phyloP scores from a whole-genome alignment of 2,113 vertebrate species.

The Glareola pratincola region DNA sequence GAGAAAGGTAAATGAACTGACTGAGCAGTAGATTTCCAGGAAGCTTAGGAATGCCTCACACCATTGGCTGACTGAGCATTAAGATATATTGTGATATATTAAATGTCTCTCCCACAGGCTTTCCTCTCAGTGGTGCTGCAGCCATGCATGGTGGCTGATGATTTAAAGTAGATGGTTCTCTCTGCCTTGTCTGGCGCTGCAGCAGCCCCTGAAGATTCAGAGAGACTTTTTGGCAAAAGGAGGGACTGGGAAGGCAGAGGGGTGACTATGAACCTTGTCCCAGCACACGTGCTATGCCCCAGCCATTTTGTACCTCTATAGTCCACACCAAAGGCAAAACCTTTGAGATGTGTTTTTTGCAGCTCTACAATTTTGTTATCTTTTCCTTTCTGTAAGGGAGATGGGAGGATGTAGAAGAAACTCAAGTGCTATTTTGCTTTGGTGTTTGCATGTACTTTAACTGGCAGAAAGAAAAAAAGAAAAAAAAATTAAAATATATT shows the following conservation, averaged over 20 bases:
- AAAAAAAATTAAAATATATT: not conserved
- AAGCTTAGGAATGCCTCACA: not conserved
- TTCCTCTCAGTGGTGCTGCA: not conserved
- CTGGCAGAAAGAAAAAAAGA: not conserved
- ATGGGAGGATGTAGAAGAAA: not conserved
- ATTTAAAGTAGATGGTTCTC: not conserved
- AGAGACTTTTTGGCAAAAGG: not conserved
- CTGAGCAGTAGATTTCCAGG: not conserved
- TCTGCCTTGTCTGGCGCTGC: not conserved
- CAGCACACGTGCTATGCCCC: fast-evolving
- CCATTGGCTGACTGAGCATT: not conserved
- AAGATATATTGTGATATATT: not conserved
- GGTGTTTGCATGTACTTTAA: not conserved
- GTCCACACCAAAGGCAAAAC: not conserved
- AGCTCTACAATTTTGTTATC: not conserved
- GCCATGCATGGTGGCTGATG: not conserved
- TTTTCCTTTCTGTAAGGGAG: not conserved
- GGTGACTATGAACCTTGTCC: not conserved
- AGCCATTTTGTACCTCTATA: not conserved
- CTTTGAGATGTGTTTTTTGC: not conserved
- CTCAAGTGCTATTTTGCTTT: not conserved
- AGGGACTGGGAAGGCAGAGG: fast-evolving
- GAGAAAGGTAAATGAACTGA: not conserved
- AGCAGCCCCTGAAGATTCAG: not conserved
- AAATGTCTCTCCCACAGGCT: not conserved